phyloP scores from a whole-genome alignment of 2,113 vertebrate genomes.

The Nipponia nippon region DNA sequence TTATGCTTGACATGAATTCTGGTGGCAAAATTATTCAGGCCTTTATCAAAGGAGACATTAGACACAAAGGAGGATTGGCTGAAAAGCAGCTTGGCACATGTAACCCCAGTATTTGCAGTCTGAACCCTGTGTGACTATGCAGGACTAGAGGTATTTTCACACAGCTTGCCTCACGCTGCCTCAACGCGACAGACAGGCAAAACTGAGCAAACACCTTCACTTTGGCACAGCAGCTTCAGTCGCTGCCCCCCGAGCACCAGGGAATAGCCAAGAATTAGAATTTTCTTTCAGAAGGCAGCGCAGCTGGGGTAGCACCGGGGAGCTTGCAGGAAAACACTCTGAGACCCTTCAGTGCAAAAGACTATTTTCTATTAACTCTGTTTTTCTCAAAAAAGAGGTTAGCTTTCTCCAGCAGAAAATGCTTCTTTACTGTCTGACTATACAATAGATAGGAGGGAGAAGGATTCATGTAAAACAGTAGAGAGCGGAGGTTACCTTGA shows the following conservation, averaged over 20 bases:
- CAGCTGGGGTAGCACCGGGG: neutral
- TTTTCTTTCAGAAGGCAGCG: neutral
- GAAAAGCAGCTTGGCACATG: neutral
- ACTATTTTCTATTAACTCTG: neutral
- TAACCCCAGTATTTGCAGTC: neutral
- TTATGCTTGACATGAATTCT: neutral
- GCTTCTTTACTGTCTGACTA: neutral
- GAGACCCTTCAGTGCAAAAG: neutral
- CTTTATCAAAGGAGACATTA: neutral
- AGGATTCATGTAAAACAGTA: slow-evolving; percentile 59
- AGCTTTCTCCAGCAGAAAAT: neutral
- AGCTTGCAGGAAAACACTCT: neutral
- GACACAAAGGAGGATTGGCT: neutral
- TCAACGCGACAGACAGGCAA: neutral
- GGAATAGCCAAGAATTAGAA: neutral
- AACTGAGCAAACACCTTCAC: neutral
- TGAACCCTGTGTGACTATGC: neutral
- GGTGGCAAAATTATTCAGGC: neutral
- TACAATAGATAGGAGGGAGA: neutral
- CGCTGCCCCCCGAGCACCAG: neutral
- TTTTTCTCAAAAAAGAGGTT: neutral
- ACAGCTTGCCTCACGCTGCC: neutral
- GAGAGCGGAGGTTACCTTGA: slow-evolving; percentile 83
- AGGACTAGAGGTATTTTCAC: neutral
- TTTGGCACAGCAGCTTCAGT: neutral